These are phyloP conservation scores for Nephotettix cincticeps DNA, from an alignment of 1,140 invertebrate species.

Conservation along the genomic window DNA sequence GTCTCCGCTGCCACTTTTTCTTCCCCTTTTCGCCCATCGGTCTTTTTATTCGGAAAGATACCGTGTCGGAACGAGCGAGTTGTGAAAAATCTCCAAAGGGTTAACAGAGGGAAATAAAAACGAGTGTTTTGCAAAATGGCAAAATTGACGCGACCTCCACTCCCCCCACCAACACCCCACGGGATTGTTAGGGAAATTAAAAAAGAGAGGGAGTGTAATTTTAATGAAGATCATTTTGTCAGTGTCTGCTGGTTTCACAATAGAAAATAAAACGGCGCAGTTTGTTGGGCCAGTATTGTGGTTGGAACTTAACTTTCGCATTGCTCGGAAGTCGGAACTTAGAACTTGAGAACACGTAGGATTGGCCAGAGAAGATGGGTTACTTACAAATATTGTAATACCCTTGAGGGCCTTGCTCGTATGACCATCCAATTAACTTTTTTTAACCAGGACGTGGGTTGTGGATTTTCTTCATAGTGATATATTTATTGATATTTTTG, in stretches of 20 bases:
- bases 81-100: conserved; percentile 4
- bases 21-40: conserved; percentile 5
- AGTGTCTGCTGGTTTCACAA: background rate
- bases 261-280: background rate
- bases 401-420: too few relatives aligned
- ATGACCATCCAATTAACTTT: too few relatives aligned
- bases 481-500: too few relatives aligned
- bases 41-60: conserved; percentile 12
- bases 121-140: conserved; percentile 4
- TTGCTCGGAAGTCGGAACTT: too few relatives aligned
- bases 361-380: too few relatives aligned
- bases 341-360: too few relatives aligned
- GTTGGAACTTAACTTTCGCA: too few relatives aligned
- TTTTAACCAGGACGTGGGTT: too few relatives aligned
- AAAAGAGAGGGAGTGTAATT: conserved; percentile 14
- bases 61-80: background rate
- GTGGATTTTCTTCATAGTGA: too few relatives aligned
- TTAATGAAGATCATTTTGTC: conserved; percentile 15
- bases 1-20: conserved; percentile 24
- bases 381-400: too few relatives aligned
- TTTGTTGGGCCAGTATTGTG: background rate
- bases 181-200: conserved; percentile 23
- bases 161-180: background rate
- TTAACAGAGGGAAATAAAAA: background rate
- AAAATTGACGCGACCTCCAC: background rate